Conservation (phyloP, 1,140 invertebrate genomes). For the Drosophila subpulchrella region DNA sequence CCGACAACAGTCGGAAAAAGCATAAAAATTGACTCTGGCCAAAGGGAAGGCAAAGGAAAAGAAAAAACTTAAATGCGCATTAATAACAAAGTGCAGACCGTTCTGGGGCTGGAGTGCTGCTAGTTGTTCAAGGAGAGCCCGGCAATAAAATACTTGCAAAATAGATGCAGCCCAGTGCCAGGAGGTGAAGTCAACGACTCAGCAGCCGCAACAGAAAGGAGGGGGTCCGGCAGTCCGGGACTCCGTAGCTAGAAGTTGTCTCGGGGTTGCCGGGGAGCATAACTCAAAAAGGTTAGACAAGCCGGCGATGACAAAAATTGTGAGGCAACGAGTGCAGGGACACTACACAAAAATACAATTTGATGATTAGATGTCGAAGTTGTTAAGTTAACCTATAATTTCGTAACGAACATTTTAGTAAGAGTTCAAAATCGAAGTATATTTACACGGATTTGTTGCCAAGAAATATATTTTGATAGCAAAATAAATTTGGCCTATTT, state of each 20-base stretch:
- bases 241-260: constrained; percentile 4
- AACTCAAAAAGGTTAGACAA: constrained; percentile 69
- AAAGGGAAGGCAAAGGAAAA: constrained; percentile 13
- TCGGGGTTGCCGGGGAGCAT: constrained; percentile 47
- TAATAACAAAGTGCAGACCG: constrained; percentile 76
- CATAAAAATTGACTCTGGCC: constrained; percentile 39
- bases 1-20: constrained; percentile 10
- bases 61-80: constrained; percentile 79
- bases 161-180: constrained; percentile 49
- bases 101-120: constrained; percentile 22
- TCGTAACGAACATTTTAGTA: not conserved
- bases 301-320: constrained; percentile 72
- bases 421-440: no score
- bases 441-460: no score
- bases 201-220: constrained; percentile 48
- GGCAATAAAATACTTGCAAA: constrained; percentile 63
- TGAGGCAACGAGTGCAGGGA: constrained; percentile 39
- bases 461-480: no score
- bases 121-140: constrained; percentile 30
- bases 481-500: no score
- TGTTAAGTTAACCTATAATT: no score
- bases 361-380: no score
- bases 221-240: not conserved
- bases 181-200: constrained; percentile 64
- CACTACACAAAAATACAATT: not conserved